These are phyloP conservation scores for Ptilorrhoa leucosticta DNA, from an alignment of 2,113 vertebrate genomes.

Conservation along the genomic window DNA sequence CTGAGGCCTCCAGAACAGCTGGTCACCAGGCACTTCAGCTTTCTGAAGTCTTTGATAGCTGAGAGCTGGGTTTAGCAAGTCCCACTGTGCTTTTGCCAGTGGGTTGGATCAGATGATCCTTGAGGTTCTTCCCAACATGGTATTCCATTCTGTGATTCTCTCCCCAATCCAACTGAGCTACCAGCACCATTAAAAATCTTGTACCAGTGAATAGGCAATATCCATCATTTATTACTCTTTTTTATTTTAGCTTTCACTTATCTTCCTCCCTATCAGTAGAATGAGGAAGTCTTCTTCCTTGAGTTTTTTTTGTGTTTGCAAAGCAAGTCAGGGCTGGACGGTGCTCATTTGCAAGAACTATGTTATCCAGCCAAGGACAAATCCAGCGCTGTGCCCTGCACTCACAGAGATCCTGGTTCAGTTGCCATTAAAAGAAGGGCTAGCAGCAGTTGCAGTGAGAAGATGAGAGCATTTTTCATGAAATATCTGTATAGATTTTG, in stretches of 20 bases:
- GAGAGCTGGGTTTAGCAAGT: background rate
- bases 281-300: background rate
- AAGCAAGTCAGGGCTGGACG: background rate
- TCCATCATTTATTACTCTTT: background rate
- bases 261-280: background rate
- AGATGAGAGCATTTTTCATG: background rate
- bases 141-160: background rate
- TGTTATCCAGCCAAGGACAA: background rate
- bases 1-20: background rate
- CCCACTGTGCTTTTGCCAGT: background rate
- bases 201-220: background rate
- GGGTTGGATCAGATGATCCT: background rate
- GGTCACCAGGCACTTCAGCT: background rate
- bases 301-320: background rate
- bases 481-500: background rate
- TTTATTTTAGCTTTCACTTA: background rate
- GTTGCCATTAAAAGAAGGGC: background rate
- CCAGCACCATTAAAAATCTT: background rate
- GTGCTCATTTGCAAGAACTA: background rate
- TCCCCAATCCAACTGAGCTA: fast-evolving
- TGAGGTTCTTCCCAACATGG: background rate
- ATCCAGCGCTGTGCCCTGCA: background rate
- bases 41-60: background rate
- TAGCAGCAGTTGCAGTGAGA: background rate
- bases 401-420: background rate